A percentile compares a stretch with the other conserved stretches of the same genome.
phyloP scores from a whole-genome alignment of 2,113 vertebrate species.

The Chaetorhynchus papuensis region DNA sequence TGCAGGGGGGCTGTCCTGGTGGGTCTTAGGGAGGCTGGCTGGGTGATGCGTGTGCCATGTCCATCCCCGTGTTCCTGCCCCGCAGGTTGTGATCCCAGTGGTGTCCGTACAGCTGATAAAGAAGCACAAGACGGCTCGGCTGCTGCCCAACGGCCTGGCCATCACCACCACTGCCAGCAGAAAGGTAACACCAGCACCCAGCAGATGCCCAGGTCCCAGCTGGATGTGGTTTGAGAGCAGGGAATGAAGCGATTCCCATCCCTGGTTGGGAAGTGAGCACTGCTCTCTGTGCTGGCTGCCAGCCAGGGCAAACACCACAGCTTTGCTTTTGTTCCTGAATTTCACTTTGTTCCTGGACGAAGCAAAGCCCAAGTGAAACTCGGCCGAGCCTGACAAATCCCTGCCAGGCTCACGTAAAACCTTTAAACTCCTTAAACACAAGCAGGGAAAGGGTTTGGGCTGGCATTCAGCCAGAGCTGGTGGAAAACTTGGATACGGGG shows the following conservation, averaged over 20 bases:
- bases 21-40: not conserved
- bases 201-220: not conserved
- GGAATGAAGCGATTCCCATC: accelerated
- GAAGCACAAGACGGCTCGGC: conserved; percentile 92
- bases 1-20: not conserved
- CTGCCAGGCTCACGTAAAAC: not conserved
- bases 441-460: not conserved
- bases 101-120: conserved; percentile 89
- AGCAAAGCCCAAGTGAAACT: not conserved
- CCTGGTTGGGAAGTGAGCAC: accelerated
- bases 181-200: conserved; percentile 77
- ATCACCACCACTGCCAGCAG: conserved; percentile 90
- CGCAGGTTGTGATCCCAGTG: conserved; percentile 87
- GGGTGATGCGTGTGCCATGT: not conserved
- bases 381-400: not conserved
- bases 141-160: conserved; percentile 91
- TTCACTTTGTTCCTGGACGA: not conserved
- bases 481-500: not conserved
- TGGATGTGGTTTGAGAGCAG: not conserved
- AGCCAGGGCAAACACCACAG: not conserved
- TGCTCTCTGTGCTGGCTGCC: not conserved
- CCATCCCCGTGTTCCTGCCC: not conserved
- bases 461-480: not conserved
- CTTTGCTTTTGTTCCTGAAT: not conserved
- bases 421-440: not conserved